Base-by-base conservation (phyloP, 1,140 invertebrate genomes). In the Drosophila elegans region DNA sequence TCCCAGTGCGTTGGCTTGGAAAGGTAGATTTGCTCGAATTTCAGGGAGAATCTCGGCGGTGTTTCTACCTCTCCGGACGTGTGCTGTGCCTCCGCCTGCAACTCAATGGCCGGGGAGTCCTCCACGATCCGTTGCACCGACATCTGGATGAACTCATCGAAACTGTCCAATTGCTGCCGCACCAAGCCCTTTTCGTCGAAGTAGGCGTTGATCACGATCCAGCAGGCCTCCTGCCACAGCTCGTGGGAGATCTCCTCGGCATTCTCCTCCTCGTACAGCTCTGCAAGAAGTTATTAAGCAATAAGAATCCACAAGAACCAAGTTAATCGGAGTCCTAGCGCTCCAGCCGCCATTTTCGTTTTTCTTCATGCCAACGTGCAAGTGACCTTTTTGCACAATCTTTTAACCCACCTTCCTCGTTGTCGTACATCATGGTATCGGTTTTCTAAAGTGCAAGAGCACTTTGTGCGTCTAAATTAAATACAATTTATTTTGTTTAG, bases 61-160 rank as follows among this genome's bases (percentile, higher is more conserved):
- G 95, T 97, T 93, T 99, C 98, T 48, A 99, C 95, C 94, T 97
- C 97, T 39, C 98, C 98, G 11, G 95, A 95, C 9, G 96, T 96
- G 93, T 99, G 98, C 90, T 99, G 98, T 3, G 98, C 97, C 94
- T 99, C 99, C 2, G 98, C 98, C 93, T 99, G 97, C 13, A 99
- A 93, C 92, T 99, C 98, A 71, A 99, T 99, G 56, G 97, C 97
- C 11, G 98, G 98, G 0, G 98, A 98, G 93, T 99, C 98, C 94
- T 99, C 98, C 2, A 99, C 98, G 92, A 99, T 99, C 77, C 98
- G 94, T 91, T 99, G 98, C 21, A 99, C 98, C 10, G 98, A 99
- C 98, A 99, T 99, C 82, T 99, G 98, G 93, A 99, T 99, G 91
- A 99, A 99, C 93, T 99, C 98, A 94, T 99, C 99, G 93, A 99